phyloP scores from a whole-genome alignment of 2,113 vertebrate genomes.

The Lycocorax pyrrhopterus region DNA sequence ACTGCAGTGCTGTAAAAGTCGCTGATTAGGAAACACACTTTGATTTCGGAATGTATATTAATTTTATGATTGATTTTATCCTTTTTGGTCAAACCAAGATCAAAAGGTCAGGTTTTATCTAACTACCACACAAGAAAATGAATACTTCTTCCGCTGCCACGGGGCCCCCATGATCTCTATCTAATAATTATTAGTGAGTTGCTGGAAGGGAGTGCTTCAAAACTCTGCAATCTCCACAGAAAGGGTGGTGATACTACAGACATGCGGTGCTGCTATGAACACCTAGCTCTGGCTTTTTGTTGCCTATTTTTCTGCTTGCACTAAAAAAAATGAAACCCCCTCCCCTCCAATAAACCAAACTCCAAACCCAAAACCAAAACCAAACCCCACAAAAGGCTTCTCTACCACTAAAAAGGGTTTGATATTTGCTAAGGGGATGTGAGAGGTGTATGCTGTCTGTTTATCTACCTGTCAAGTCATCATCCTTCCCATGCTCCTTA shows the following conservation, averaged over 20 bases:
- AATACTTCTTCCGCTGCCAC: neutral
- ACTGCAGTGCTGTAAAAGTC: neutral
- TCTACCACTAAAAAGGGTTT: neutral
- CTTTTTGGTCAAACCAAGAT: neutral
- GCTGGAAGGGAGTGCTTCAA: neutral
- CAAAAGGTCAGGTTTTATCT: neutral
- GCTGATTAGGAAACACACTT: neutral
- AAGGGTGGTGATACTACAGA: neutral
- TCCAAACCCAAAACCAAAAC: neutral
- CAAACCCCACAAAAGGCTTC: neutral
- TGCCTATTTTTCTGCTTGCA: neutral
- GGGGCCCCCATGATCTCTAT: neutral
- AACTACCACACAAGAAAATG: neutral
- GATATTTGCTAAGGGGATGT: neutral
- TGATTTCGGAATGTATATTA: neutral
- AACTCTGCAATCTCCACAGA: neutral
- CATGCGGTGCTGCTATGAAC: neutral
- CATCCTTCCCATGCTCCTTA: neutral
- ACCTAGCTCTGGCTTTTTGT: neutral
- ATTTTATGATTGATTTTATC: neutral
- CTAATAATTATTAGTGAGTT: neutral
- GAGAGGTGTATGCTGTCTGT: neutral
- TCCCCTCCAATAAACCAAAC: rapidly evolving
- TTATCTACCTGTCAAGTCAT: neutral
- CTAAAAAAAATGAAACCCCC: neutral